Conservation (phyloP, 2,797 vertebrate genomes). For the Ammospiza maritima region DNA sequence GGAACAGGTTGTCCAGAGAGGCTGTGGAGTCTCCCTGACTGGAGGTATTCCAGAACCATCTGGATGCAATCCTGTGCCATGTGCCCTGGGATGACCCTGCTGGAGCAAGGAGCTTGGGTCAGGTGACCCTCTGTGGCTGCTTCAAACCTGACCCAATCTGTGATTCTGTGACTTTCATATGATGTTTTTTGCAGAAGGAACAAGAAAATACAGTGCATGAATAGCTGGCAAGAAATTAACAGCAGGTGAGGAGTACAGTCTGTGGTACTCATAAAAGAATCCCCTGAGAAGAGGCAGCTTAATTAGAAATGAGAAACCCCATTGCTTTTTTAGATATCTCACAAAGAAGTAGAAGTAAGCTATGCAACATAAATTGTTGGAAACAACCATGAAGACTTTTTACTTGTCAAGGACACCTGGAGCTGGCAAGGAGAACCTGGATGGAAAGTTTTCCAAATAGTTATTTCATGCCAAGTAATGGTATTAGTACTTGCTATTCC, state of each 20-base stretch:
- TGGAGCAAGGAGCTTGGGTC: not conserved
- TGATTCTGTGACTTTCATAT: not conserved
- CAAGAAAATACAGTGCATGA: not conserved
- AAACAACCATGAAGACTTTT: not conserved
- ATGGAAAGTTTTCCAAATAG: not conserved
- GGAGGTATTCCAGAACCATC: not conserved
- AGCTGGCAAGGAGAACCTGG: not conserved
- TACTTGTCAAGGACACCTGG: not conserved
- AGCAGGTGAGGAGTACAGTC: not conserved
- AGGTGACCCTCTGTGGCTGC: not conserved
- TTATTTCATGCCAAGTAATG: not conserved
- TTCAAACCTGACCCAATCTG: not conserved
- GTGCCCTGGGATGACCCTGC: not conserved
- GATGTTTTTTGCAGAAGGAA: not conserved
- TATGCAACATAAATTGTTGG: not conserved
- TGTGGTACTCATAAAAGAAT: not conserved
- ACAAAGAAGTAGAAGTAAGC: not conserved
- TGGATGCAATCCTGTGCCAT: fast-evolving
- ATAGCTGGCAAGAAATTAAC: not conserved
- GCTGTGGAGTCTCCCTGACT: not conserved
- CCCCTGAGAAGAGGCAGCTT: not conserved
- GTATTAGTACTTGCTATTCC: not conserved
- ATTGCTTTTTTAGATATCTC: not conserved
- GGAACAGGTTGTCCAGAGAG: not conserved
- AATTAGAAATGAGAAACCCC: conserved; percentile 2